Evolutionary conservation across 2,113 vertebrate genomes (phyloP).

Genomic region (Onychostruthus taczanowskii): DNA sequence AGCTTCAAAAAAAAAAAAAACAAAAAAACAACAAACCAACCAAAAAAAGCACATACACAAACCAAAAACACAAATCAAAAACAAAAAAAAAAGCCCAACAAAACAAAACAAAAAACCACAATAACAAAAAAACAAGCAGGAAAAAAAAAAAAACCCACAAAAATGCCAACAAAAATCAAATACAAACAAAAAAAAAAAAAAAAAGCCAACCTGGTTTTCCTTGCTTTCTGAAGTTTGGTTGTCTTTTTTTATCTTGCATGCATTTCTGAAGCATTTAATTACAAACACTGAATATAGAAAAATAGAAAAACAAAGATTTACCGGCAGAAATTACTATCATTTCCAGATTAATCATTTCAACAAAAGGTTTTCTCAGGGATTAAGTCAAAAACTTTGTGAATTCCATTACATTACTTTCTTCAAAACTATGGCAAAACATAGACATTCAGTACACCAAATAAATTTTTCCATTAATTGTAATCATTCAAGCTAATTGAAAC

Average conservation of each 20-base stretch:
- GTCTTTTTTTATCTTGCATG: background rate
- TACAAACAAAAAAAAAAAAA: background rate
- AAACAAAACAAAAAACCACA: background rate
- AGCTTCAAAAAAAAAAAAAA: background rate
- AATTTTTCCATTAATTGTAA: background rate
- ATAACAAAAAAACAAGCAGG: background rate
- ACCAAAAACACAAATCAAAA: background rate
- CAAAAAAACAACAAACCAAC: no score
- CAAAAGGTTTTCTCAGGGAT: background rate
- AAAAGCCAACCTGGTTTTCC: background rate
- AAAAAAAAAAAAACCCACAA: accelerated
- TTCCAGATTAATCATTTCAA: background rate
- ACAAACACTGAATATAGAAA: background rate
- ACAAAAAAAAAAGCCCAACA: background rate
- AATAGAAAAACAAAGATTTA: background rate
- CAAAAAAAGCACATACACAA: no score
- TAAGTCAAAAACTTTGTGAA: background rate
- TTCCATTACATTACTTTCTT: background rate
- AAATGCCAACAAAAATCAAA: background rate
- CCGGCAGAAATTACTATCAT: background rate
- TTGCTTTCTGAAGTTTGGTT: accelerated
- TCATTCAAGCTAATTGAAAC: background rate
- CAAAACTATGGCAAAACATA: background rate
- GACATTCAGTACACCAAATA: background rate
- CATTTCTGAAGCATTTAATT: background rate